These are phyloP conservation scores for Rhagoletis pomonella DNA, from an alignment of 1,140 invertebrate species.

Conservation along the genomic window DNA sequence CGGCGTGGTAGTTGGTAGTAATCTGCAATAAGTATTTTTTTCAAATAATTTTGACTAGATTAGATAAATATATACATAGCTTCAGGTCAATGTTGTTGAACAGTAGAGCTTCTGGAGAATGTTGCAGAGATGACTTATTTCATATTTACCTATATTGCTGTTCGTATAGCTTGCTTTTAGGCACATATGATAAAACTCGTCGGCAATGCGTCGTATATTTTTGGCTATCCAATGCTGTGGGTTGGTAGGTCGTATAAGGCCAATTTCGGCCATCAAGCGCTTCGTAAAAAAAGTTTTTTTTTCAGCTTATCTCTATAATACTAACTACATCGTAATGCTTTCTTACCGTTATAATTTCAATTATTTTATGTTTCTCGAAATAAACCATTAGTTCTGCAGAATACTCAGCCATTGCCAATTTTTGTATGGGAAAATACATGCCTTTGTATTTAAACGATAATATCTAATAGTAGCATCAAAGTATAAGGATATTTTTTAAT, in stretches of 20 bases:
- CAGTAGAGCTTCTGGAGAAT: too few relatives aligned
- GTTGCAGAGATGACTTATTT: too few relatives aligned
- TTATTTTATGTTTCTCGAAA: constrained; percentile 68
- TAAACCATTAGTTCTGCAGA: constrained; percentile 66
- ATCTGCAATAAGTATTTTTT: constrained; percentile 24
- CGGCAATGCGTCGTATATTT: constrained; percentile 63
- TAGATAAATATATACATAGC: too few relatives aligned
- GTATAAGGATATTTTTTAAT: neutral
- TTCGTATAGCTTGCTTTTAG: constrained; percentile 61
- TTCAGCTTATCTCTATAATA: neutral
- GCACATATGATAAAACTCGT: constrained; percentile 63
- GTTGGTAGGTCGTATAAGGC: constrained; percentile 57
- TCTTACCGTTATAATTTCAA: constrained; percentile 65
- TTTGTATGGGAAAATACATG: neutral
- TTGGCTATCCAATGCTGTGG: constrained; percentile 65
- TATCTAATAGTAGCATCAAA: constrained; percentile 28
- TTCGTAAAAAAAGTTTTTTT: constrained; percentile 3
- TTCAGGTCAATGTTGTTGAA: too few relatives aligned
- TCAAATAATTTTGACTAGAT: too few relatives aligned
- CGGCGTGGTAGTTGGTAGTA: constrained; percentile 63
- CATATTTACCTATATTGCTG: constrained; percentile 24
- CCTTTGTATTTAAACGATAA: neutral
- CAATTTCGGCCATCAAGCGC: constrained; percentile 65
- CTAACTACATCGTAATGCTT: neutral
- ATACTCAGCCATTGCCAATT: constrained; percentile 59